Evolutionary conservation across 2,797 vertebrate species (phyloP).

Genomic region (Chelmon rostratus): DNA sequence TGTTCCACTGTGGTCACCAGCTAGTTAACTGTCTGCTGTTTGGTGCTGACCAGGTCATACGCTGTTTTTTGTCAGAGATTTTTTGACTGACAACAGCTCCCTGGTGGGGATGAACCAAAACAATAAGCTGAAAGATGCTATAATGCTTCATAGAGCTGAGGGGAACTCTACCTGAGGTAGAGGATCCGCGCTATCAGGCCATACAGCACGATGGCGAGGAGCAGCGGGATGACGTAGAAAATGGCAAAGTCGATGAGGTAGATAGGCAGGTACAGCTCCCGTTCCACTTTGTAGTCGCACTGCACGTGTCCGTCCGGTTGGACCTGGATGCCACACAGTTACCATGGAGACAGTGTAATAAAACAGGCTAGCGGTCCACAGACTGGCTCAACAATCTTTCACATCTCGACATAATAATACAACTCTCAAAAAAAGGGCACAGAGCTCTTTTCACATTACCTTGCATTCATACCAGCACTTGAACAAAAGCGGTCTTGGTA

Average conservation of each 20-base stretch:
- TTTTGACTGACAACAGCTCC: too few species aligned
- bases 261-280: slow-evolving; percentile 90
- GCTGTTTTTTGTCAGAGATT: too few species aligned
- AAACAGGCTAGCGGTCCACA: not conserved
- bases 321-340: slow-evolving; percentile 65
- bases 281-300: slow-evolving; percentile 88
- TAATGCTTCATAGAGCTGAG: too few species aligned
- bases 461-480: slow-evolving; percentile 16
- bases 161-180: slow-evolving; percentile 84
- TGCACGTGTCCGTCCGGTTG: slow-evolving; percentile 77
- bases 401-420: slow-evolving; percentile 26
- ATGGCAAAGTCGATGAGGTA: slow-evolving; percentile 90
- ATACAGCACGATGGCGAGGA: slow-evolving; percentile 87
- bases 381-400: slow-evolving; percentile 1
- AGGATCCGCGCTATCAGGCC: slow-evolving; percentile 88
- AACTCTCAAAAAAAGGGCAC: slow-evolving; percentile 17
- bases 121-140: too few species aligned
- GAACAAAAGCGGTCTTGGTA: slow-evolving; percentile 11
- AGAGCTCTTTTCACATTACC: slow-evolving; percentile 18
- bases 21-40: too few species aligned
- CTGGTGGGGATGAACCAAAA: too few species aligned
- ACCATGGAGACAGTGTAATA: not conserved
- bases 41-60: too few species aligned
- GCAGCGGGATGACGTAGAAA: slow-evolving; percentile 87
- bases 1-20: not conserved